phyloP scores from a whole-genome alignment of 2,113 vertebrate species.

The Mesoclemmys tuberculata region DNA sequence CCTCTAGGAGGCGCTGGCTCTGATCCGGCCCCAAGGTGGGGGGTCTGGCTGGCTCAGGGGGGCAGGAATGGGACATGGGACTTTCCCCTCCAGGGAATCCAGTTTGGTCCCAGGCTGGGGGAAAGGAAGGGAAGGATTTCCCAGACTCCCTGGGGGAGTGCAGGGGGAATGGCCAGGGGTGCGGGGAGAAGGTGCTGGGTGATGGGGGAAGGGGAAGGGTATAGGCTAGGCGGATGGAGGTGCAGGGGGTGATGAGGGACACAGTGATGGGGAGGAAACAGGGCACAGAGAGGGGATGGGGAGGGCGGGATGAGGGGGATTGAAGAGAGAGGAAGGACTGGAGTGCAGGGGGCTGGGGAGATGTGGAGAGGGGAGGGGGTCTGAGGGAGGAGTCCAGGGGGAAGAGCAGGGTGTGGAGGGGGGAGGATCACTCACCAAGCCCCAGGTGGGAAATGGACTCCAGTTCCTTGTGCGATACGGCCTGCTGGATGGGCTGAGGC shows the following conservation, averaged over 20 bases:
- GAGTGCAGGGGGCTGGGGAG: background rate
- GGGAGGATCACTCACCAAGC: conserved; percentile 84
- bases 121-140: background rate
- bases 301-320: background rate
- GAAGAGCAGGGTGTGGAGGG: too few relatives aligned
- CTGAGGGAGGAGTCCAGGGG: background rate
- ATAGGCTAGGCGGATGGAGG: background rate
- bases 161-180: background rate
- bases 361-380: background rate
- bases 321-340: background rate
- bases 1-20: background rate
- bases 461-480: conserved; percentile 87
- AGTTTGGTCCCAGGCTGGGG: background rate
- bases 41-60: background rate
- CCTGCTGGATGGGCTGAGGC: conserved; percentile 86
- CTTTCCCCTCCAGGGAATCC: background rate
- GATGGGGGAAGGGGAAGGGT: background rate
- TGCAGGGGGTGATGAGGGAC: too few relatives aligned
- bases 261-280: background rate
- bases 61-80: too few relatives aligned
- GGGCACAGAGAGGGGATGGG: too few relatives aligned
- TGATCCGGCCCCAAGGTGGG: background rate
- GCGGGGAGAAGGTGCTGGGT: background rate
- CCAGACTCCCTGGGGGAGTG: background rate
- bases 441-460: conserved; percentile 94